Percentiles rank a stretch among this genome's conserved stretches.
phyloP scores from a whole-genome alignment of 1,140 invertebrate genomes.

The Steinernema khuongi region DNA sequence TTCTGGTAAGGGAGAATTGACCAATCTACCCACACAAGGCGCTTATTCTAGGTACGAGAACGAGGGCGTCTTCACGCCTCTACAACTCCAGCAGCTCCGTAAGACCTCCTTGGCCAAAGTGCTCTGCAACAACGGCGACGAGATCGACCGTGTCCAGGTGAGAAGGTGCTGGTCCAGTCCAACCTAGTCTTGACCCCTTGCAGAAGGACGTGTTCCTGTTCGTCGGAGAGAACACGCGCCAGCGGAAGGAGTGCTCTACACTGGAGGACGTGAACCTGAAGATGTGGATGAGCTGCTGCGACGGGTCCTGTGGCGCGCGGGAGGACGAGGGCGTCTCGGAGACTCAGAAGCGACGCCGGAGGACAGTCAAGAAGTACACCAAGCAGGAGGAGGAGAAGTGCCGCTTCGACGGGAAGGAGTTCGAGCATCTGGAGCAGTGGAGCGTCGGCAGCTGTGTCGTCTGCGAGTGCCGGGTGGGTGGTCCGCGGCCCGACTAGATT shows the following conservation, averaged over 20 bases:
- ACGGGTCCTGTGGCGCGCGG: conserved; percentile 41
- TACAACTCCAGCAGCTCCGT: conserved; percentile 70
- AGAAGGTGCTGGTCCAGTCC: too few species aligned
- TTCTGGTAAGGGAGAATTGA: conserved; percentile 60
- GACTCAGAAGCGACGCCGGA: neutral
- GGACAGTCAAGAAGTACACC: neutral
- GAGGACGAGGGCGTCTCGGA: neutral
- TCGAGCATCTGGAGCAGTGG: neutral
- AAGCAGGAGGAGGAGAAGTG: neutral
- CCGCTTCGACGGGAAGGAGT: conserved; percentile 11
- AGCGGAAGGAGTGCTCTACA: conserved; percentile 44
- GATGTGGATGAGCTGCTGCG: conserved; percentile 57
- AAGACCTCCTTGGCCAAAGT: conserved; percentile 69
- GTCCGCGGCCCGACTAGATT: too few species aligned
- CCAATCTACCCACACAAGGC: too few species aligned
- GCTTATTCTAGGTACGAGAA: conserved; percentile 97
- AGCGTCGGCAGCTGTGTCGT: neutral
- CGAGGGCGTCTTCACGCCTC: conserved; percentile 71
- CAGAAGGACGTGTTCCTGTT: conserved; percentile 54
- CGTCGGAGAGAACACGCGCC: conserved; percentile 44
- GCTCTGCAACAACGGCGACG: conserved; percentile 74
- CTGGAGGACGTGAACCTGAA: conserved; percentile 46
- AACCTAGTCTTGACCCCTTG: neutral
- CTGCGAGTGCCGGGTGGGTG: neutral
- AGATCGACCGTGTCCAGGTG: conserved; percentile 65